phyloP scores from a whole-genome alignment of 2,797 vertebrate species.

The Pagetopsis macropterus region DNA sequence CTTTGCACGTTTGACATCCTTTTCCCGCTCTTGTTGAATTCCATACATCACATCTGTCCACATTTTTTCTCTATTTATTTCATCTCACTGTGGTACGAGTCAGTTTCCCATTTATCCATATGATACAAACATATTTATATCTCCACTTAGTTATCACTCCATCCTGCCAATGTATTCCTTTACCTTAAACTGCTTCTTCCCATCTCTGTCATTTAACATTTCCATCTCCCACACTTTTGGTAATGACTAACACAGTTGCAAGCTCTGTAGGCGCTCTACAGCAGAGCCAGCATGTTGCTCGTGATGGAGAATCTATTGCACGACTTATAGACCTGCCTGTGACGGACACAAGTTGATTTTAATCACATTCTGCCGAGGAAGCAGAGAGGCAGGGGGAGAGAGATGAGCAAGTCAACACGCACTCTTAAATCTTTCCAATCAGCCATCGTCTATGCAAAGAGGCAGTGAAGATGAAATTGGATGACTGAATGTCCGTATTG shows the following conservation, averaged over 20 bases:
- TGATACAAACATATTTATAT: no score
- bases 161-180: background rate
- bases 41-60: background rate
- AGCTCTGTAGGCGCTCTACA: conserved; percentile 10
- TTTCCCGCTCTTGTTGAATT: conserved; percentile 26
- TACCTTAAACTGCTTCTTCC: background rate
- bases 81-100: conserved; percentile 7
- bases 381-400: conserved; percentile 2
- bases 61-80: conserved; percentile 10
- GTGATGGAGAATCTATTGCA: conserved; percentile 41
- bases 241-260: conserved; percentile 17
- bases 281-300: conserved; percentile 27
- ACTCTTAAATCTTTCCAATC: conserved; percentile 45
- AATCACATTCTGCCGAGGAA: conserved; percentile 50
- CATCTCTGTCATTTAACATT: background rate
- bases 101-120: conserved; percentile 5
- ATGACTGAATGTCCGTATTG: conserved; percentile 27
- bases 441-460: conserved; percentile 54
- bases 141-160: background rate
- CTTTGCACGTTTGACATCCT: conserved; percentile 15
- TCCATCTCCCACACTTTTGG: background rate
- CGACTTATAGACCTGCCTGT: conserved; percentile 39
- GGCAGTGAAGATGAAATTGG: conserved; percentile 33
- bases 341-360: conserved; percentile 52
- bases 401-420: conserved; percentile 15